Percentiles rank a stretch among this genome's conserved stretches.
Evolutionary conservation across 2,113 vertebrate species (phyloP).

Genomic region (Micronycteris hirsuta): DNA sequence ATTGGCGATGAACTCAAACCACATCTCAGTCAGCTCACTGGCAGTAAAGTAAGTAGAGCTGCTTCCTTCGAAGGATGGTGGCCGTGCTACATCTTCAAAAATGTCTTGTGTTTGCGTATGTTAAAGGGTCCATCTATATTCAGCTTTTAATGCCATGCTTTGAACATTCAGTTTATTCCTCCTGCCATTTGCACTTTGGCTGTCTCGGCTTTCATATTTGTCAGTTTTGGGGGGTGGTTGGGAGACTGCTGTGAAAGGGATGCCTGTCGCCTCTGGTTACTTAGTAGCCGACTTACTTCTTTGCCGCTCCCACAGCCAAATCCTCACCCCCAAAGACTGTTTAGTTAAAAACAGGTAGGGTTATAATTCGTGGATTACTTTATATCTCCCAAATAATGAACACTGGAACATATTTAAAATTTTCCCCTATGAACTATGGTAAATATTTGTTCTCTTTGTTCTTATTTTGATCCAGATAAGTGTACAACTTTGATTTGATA

Average conservation of each 20-base stretch:
- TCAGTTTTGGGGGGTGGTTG: neutral
- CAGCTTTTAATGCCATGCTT: neutral
- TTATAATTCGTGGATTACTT: neutral
- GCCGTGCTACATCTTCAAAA: neutral
- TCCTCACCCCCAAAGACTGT: neutral
- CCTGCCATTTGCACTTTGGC: neutral
- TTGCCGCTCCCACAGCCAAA: neutral
- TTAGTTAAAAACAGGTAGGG: neutral
- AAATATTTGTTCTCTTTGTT: neutral
- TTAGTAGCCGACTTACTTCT: neutral
- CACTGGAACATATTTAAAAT: neutral
- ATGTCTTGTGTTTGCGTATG: neutral
- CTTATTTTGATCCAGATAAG: neutral
- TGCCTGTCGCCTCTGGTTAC: neutral
- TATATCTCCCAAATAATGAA: neutral
- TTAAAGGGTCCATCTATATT: neutral
- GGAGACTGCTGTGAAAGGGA: neutral
- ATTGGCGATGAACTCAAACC: constrained; percentile 98
- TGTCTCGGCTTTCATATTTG: neutral
- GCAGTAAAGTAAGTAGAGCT: constrained; percentile 92
- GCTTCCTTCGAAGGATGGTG: neutral
- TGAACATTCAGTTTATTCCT: neutral
- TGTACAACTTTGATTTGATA: constrained; percentile 13
- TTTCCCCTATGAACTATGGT: neutral
- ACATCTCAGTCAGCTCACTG: constrained; percentile 94